These are phyloP conservation scores for Camelus dromedarius DNA, from an alignment of 2,113 vertebrate species.

Conservation along the genomic window DNA sequence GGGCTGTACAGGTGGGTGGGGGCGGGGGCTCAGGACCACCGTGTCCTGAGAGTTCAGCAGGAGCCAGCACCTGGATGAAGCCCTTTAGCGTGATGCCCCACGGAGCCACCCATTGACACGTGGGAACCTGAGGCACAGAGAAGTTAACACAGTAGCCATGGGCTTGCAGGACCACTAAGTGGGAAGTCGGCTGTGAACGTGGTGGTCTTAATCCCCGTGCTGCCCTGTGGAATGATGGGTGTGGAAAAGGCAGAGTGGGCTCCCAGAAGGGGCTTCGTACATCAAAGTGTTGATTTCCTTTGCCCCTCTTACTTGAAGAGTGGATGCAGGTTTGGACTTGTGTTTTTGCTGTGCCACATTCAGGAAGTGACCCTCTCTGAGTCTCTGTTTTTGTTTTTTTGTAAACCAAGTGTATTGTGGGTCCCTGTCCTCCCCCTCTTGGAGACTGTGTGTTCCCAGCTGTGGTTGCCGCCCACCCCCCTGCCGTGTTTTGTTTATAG, in stretches of 20 bases:
- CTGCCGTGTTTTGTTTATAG: accelerated
- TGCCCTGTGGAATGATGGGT: not conserved
- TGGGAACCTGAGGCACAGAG: not conserved
- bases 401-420: not conserved
- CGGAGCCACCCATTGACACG: no score
- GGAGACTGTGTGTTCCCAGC: not conserved
- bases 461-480: no score
- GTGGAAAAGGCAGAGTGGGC: not conserved
- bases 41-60: not conserved
- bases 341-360: not conserved
- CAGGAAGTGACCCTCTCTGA: not conserved
- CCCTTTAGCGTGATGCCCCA: not conserved
- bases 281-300: accelerated
- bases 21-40: not conserved
- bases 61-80: not conserved
- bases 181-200: not conserved
- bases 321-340: not conserved
- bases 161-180: not conserved
- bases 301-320: not conserved
- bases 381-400: not conserved
- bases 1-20: not conserved
- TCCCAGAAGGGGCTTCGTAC: not conserved
- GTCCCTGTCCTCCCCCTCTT: not conserved
- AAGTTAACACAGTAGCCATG: not conserved
- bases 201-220: not conserved